Base-by-base conservation (phyloP, 2,113 vertebrate genomes). In the Picathartes gymnocephalus region DNA sequence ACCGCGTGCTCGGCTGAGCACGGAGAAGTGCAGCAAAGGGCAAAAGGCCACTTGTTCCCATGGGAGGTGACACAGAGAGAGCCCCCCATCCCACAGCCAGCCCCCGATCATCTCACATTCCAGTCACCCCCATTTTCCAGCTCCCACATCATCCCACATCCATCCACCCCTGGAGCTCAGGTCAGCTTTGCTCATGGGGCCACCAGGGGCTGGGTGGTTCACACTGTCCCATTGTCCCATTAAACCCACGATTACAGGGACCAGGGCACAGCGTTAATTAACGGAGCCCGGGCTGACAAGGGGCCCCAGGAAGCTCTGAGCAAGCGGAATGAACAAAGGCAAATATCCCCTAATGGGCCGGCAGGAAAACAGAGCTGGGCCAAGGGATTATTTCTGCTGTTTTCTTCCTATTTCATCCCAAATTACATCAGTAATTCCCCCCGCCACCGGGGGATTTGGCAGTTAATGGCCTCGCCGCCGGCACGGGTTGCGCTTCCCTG, bases 251-350 rank as follows among this genome's bases (percentile, higher is more conserved):
- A 90, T 93, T 62, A 94, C 44, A 24, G 4, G 31, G 56, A 69
- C 28, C 80, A 9, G 62, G 68, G 48, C 74, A 28, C 93, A 11
- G 86, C 13, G 2, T 81, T 96, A 90, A 96, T 96, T 96, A 89
- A 47, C 14, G 1, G 30, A 42, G 23, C 39, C 35, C 6, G 1
- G 35, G 35, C 76, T 72, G 76, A 88, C 27, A 4, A 81, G 86
- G 77, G 83, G 77, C 91, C 86, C 92, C 15, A 10, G 83, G 89
- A 95, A 96, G 37, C 95, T 86, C 94, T 94, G 94, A 96, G 89
- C 93, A 86, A 96, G 95, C 91, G 20, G 82, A 90, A 88, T 4
- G 21, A 95, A 96, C 94, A 97, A 96, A 96, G 40, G 89, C 89
- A 87, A 94, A 92, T 7, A 51, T 81, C 56, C 87, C 82, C 81